These are phyloP conservation scores for Zygothrica quintamaculata DNA, from an alignment of 2,888 invertebrate genomes.

Conservation along the genomic window DNA sequence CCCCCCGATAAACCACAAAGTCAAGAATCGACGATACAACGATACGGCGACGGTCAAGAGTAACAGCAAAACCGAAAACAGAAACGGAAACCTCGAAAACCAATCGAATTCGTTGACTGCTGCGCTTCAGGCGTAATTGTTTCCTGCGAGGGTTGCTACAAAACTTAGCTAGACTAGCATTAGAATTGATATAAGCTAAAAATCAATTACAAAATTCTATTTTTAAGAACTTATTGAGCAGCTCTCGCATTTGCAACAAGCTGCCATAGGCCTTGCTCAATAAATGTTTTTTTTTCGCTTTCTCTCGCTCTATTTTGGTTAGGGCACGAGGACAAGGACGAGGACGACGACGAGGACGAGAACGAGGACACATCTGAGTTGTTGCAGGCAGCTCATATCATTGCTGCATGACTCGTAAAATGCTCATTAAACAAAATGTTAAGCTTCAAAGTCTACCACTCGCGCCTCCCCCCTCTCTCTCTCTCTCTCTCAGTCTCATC, in stretches of 20 bases:
- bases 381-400: slow-evolving; percentile 28
- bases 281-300: slow-evolving; percentile 36
- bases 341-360: neutral
- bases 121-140: slow-evolving; percentile 23
- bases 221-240: slow-evolving; percentile 3
- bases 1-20: slow-evolving; percentile 42
- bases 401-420: slow-evolving; percentile 57
- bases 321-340: neutral
- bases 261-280: slow-evolving; percentile 14
- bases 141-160: slow-evolving; percentile 21
- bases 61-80: slow-evolving; percentile 25
- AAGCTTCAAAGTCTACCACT: too few species aligned
- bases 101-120: slow-evolving; percentile 67
- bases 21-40: slow-evolving; percentile 29
- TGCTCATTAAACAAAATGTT: slow-evolving; percentile 68
- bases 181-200: too few species aligned
- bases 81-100: slow-evolving; percentile 62
- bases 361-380: slow-evolving; percentile 13
- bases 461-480: too few species aligned
- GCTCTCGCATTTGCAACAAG: slow-evolving; percentile 21
- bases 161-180: too few species aligned
- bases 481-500: too few species aligned
- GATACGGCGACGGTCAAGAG: slow-evolving; percentile 36
- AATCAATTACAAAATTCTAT: too few species aligned
- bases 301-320: slow-evolving; percentile 17